These are phyloP conservation scores for Papilio polytes DNA, from an alignment of 1,140 invertebrate genomes.

Conservation along the genomic window DNA sequence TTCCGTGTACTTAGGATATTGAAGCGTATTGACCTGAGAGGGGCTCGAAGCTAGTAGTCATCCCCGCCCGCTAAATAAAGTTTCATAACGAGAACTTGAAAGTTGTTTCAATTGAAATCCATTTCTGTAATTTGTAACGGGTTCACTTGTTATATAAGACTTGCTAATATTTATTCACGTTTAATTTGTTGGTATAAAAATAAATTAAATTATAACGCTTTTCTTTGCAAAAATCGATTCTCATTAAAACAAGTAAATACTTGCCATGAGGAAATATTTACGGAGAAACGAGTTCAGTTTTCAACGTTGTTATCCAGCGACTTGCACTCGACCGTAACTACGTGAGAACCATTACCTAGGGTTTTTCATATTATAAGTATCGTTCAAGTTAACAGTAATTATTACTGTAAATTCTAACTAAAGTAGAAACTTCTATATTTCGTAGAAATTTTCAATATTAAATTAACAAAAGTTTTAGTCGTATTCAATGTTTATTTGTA, in stretches of 20 bases:
- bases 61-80: not conserved
- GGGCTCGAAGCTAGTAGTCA: not conserved
- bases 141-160: not conserved
- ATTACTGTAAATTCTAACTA: conserved; percentile 1
- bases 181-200: not conserved
- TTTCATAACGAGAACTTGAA: conserved; percentile 14
- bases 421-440: not conserved
- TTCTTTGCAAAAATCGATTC: too few species aligned
- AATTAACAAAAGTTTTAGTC: not conserved
- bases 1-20: conserved; percentile 29
- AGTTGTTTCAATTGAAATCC: conserved; percentile 12
- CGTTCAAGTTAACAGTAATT: not conserved
- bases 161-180: not conserved
- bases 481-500: not conserved
- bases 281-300: not conserved
- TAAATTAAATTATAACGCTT: too few species aligned
- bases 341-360: not conserved
- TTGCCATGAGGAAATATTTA: not conserved
- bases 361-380: conserved; percentile 1
- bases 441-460: not conserved
- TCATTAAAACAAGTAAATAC: too few species aligned
- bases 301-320: conserved; percentile 19
- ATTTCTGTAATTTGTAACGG: not conserved
- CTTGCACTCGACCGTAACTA: not conserved
- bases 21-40: conserved; percentile 6